These are phyloP conservation scores for Biston betularia DNA, from an alignment of 2,888 invertebrate species.

Conservation along the genomic window DNA sequence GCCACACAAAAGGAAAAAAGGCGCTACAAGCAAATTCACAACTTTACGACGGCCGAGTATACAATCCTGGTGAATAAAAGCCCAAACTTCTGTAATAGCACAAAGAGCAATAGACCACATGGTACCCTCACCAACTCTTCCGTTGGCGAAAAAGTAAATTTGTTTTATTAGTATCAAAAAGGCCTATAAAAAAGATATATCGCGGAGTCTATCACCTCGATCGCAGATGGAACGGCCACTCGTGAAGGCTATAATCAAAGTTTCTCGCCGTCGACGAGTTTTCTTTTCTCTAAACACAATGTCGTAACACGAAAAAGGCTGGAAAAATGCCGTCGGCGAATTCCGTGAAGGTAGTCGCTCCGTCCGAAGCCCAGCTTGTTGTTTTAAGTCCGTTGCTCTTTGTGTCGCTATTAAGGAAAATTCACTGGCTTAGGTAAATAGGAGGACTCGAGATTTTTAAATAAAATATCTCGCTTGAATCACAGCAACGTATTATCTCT, in stretches of 20 bases:
- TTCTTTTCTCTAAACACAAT: slow-evolving; percentile 84
- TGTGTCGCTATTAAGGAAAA: slow-evolving; percentile 72
- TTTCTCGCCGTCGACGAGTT: slow-evolving; percentile 82
- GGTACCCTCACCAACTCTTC: slow-evolving; percentile 71
- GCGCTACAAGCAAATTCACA: slow-evolving; percentile 59
- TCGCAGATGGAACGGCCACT: slow-evolving; percentile 78
- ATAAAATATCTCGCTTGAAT: slow-evolving; percentile 41
- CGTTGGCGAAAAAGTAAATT: slow-evolving; percentile 76
- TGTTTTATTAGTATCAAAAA: slow-evolving; percentile 84
- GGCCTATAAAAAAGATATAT: slow-evolving; percentile 83
- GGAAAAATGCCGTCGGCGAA: slow-evolving; percentile 79
- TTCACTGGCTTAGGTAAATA: slow-evolving; percentile 68
- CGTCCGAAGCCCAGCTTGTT: slow-evolving; percentile 63
- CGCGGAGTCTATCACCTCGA: slow-evolving; percentile 80
- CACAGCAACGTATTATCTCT: slow-evolving; percentile 40
- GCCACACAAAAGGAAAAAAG: slow-evolving; percentile 56
- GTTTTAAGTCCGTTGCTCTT: slow-evolving; percentile 74
- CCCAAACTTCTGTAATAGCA: slow-evolving; percentile 70
- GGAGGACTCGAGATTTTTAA: slow-evolving; percentile 53
- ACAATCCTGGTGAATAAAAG: slow-evolving; percentile 59
- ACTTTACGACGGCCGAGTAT: slow-evolving; percentile 57
- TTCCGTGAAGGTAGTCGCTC: slow-evolving; percentile 67
- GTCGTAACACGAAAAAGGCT: slow-evolving; percentile 84
- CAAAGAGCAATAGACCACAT: slow-evolving; percentile 72
- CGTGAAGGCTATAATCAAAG: slow-evolving; percentile 84